Evolutionary conservation across 2,797 vertebrate genomes (phyloP), one percentile per base, ranked within the genome.

Genomic region (Coregonus sp.): DNA sequence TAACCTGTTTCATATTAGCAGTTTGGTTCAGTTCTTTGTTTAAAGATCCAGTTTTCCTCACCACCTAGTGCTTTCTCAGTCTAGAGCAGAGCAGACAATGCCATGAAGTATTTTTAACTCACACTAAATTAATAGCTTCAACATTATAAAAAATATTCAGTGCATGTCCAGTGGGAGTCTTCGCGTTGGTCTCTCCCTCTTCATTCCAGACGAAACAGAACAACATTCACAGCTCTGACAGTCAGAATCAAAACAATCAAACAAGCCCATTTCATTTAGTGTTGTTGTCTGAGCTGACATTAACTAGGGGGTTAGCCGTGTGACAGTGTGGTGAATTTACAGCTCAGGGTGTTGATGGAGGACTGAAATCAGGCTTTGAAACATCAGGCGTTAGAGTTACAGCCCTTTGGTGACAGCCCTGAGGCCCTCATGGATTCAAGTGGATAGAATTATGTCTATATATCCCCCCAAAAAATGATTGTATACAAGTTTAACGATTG

Each of bases 291-390:
- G 47, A 82, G 82, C 85, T 85, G 86, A 89, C 85, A 88, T 88
- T 87, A 86, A 76, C 80, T 31, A 16, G 77, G 88, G 74, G 35
- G 5, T 7, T 6, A 52, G 78, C 84, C 33, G 85, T 78, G 83
- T 86, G 90, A 89, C 86, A 84, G 88, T 16, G 75, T 86, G 90
- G 85, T 89, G 87, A 83, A 88, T 91, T 92, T 85, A 88, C 72
- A 74, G 81, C 75, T 72, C 61, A 78, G 73, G 78, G 86, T 83
- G 89, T 83, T 88, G 85, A 91, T 82, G 80, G 85, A 88, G 71
- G 81, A 75, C 72, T 91, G 86, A 81, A 47, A 80, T 86, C 83
- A 73, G 82, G 80, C 84, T 89, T 87, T 86, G 85, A 91, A 90
- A 70, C 73, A 2, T 70, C 85, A 81, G 81, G 78, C 83, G 74